These are phyloP conservation scores for Charanyca ferruginea DNA, from an alignment of 2,888 invertebrate species.

Conservation along the genomic window DNA sequence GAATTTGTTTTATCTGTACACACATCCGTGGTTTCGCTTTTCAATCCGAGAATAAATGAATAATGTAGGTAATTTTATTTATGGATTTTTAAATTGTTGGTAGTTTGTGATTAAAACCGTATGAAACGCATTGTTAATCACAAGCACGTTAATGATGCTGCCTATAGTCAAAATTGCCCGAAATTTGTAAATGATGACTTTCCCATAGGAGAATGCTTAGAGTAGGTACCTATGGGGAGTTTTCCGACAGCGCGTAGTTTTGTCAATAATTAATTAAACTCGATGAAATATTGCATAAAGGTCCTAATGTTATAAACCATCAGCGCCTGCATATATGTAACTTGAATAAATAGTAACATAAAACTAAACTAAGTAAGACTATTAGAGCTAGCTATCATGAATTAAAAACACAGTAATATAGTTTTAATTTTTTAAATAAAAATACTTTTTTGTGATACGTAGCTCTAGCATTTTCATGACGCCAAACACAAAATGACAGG, in stretches of 20 bases:
- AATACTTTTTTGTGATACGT: neutral
- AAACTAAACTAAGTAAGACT: neutral
- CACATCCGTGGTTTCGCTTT: constrained; percentile 13
- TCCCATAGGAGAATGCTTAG: too few species aligned
- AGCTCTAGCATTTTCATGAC: neutral
- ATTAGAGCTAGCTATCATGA: neutral
- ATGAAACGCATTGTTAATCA: neutral
- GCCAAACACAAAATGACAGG: constrained; percentile 10
- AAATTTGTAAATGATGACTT: too few species aligned
- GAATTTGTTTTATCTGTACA: constrained; percentile 32
- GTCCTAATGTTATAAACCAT: too few species aligned
- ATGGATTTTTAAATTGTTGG: constrained; percentile 9
- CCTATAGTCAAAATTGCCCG: too few species aligned
- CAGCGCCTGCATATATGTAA: too few species aligned
- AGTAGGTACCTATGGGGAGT: too few species aligned
- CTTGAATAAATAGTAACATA: too few species aligned
- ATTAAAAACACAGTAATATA: neutral
- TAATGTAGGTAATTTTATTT: constrained; percentile 27
- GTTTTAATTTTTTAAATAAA: neutral
- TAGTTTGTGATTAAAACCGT: neutral
- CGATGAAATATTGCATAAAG: too few species aligned
- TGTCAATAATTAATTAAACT: too few species aligned
- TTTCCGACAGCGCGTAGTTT: too few species aligned
- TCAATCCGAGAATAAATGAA: constrained; percentile 24
- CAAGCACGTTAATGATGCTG: neutral